Evolutionary conservation across 1,140 invertebrate species (phyloP), one percentile per base, ranked within the genome.

Genomic region (Caerostris extrusa): DNA sequence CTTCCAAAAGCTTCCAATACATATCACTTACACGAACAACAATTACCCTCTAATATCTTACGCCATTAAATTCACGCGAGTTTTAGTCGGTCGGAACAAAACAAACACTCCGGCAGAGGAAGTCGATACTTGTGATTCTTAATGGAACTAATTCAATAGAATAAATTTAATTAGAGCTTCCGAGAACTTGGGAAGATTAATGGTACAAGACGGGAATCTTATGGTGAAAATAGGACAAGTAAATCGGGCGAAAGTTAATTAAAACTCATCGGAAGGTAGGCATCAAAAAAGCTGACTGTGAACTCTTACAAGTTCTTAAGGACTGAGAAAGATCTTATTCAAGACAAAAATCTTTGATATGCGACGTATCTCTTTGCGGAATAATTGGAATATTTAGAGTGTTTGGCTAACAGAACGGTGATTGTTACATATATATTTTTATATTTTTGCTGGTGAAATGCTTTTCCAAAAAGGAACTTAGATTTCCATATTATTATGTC

Each of bases 131-230:
- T n/a, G 17, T 12, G 6, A n/a, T 3, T 19, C 82, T 19, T 83
- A 57, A 83, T 83, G 55, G 82, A 17, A 57, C 55, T 57, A 57
- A 57, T 83, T 57, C 82, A 83, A 83, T 83, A 58, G 82, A 83
- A 83, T 58, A 83, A 83, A 83, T 83, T 83, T 57, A 83, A 83
- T 83, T 83, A 83, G 82, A 58, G 34, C 56, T 58, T 5, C 55
- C 10, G 3, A 50, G 34, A 77, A 64, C 61, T 64, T 34, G 8
- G 53, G n/a, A n/a, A n/a, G n/a, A n/a, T n/a, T n/a, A n/a, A n/a
- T n/a, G n/a, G n/a, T n/a, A n/a, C n/a, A n/a, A n/a, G n/a, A n/a
- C n/a, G n/a, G n/a, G n/a, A n/a, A n/a, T 58, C 19, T 58, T 56
- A 7, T 19, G 82, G 3, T 6, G 8, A n/a, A 53, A n/a, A 10